Conservation (phyloP, 2,888 invertebrate genomes). For the Tupiocoris notatus region DNA sequence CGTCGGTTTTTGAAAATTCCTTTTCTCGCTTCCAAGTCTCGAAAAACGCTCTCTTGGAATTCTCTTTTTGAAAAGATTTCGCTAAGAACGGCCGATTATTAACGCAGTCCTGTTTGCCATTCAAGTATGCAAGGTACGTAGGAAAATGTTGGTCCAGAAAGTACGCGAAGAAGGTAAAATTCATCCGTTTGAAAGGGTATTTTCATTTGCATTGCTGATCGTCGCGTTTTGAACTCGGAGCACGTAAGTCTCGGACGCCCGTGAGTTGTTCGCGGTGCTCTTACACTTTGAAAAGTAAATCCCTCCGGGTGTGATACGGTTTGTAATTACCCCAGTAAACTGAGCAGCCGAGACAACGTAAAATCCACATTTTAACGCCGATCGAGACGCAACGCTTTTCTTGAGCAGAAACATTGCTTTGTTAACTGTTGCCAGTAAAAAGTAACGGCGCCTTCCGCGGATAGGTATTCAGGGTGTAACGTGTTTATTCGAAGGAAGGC, state of each 20-base stretch:
- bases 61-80: too few species aligned
- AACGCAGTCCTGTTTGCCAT: too few species aligned
- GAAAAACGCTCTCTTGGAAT: too few species aligned
- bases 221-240: conserved; percentile 5
- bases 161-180: conserved; percentile 1
- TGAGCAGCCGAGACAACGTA: not conserved
- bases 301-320: not conserved
- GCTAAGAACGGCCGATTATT: too few species aligned
- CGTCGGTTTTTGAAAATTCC: too few species aligned
- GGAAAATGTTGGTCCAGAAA: not conserved
- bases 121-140: not conserved
- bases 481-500: too few species aligned
- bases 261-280: not conserved
- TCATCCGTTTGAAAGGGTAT: conserved; percentile 24
- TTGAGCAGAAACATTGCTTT: not conserved
- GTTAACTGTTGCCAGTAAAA: not conserved
- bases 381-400: not conserved
- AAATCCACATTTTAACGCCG: not conserved
- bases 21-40: too few species aligned
- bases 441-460: too few species aligned
- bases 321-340: not conserved
- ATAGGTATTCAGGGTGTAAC: too few species aligned
- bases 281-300: not conserved
- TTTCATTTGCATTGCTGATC: conserved; percentile 13
- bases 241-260: conserved; percentile 25